Conservation (phyloP, 2,888 invertebrate species). For the Hypomecis atomaria region DNA sequence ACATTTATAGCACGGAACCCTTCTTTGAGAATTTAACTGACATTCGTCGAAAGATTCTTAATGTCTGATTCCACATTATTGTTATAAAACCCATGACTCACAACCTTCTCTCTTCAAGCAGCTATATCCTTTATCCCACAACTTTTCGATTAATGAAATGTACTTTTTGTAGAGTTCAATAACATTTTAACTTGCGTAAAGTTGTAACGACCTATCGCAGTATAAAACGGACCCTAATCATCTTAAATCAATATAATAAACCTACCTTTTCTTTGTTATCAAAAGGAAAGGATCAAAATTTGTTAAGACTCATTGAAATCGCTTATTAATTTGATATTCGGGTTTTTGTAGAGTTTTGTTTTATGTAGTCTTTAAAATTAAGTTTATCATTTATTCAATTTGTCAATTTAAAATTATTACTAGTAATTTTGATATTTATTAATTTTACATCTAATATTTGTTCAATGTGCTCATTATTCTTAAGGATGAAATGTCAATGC, state of each 20-base stretch:
- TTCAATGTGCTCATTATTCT: no score
- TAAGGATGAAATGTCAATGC: no score
- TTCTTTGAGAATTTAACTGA: no score
- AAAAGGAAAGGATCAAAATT: constrained; percentile 20
- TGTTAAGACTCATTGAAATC: not conserved
- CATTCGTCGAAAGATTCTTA: not conserved
- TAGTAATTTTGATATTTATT: no score
- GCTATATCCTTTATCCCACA: constrained; percentile 7
- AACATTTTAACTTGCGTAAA: constrained; percentile 25
- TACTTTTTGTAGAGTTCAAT: constrained; percentile 27
- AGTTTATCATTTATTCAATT: no score
- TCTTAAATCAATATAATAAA: constrained; percentile 32
- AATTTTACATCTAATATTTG: no score
- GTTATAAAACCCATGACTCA: constrained; percentile 9
- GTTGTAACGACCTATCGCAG: constrained; percentile 18
- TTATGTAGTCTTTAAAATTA: not conserved
- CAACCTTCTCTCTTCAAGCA: constrained; percentile 5
- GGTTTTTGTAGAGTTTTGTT: not conserved
- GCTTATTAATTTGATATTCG: constrained; percentile 25
- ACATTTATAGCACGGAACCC: no score
- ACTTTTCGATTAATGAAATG: constrained; percentile 17
- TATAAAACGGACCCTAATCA: constrained; percentile 36
- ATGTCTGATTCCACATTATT: not conserved
- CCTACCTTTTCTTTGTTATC: constrained; percentile 28
- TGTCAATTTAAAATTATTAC: no score